phyloP scores from a whole-genome alignment of 2,888 invertebrate species.

The Cryptus armator region DNA sequence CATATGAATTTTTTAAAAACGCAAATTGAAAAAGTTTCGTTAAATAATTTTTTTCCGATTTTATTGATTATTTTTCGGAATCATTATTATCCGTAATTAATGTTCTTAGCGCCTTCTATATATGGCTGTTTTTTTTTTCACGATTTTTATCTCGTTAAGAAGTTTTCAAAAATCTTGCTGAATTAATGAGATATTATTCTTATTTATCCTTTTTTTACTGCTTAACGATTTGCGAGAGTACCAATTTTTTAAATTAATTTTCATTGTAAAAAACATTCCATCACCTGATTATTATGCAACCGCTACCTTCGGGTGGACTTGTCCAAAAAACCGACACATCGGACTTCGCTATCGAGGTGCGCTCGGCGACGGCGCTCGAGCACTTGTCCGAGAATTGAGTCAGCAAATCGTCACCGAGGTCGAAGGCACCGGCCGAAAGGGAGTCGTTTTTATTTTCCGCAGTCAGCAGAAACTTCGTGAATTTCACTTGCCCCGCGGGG shows the following conservation, averaged over 20 bases:
- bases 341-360: conserved; percentile 92
- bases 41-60: too few relatives aligned
- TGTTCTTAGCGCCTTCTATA: too few relatives aligned
- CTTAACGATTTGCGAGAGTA: neutral
- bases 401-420: conserved; percentile 86
- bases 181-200: neutral
- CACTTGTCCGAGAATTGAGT: conserved; percentile 93
- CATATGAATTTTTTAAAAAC: too few relatives aligned
- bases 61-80: too few relatives aligned
- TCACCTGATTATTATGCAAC: conserved; percentile 94
- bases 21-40: too few relatives aligned
- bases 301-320: conserved; percentile 93
- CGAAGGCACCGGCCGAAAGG: conserved; percentile 81
- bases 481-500: conserved; percentile 86
- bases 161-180: too few relatives aligned
- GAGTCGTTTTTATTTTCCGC: conserved; percentile 89
- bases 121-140: neutral
- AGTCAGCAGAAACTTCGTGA: conserved; percentile 92
- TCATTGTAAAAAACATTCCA: conserved; percentile 36
- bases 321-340: conserved; percentile 96
- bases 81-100: too few relatives aligned
- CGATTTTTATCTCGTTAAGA: neutral
- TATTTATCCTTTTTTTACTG: neutral
- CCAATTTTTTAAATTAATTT: neutral
- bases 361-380: conserved; percentile 93